Conservation (phyloP, 2,888 invertebrate species). For the Lasioglossum malachurum region DNA sequence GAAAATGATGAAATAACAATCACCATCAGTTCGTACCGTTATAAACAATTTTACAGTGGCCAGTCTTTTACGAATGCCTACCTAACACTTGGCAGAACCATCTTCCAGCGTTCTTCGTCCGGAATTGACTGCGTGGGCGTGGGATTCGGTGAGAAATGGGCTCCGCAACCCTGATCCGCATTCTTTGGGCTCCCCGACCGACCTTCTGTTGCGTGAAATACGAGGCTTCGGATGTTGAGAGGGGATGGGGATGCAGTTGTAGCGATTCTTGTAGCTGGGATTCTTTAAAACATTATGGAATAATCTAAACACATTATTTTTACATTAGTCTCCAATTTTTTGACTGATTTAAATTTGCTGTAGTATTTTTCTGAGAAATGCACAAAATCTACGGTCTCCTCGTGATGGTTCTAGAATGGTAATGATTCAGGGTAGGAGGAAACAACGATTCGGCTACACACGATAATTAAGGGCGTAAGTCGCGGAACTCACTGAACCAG, state of each 20-base stretch:
- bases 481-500: slow-evolving; percentile 4
- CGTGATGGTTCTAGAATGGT: not conserved
- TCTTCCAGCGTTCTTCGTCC: not conserved
- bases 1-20: too few relatives aligned
- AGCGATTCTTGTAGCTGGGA: not conserved
- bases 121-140: not conserved
- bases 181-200: not conserved
- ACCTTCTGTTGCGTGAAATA: slow-evolving; percentile 11
- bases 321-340: too few relatives aligned
- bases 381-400: too few relatives aligned
- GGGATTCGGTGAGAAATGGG: slow-evolving; percentile 10
- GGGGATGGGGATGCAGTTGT: not conserved
- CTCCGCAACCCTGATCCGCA: slow-evolving; percentile 15
- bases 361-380: too few relatives aligned
- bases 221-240: not conserved
- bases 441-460: not conserved
- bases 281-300: too few relatives aligned
- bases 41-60: not conserved
- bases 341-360: not conserved
- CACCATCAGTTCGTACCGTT: not conserved
- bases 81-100: not conserved
- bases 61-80: not conserved
- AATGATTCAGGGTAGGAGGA: not conserved
- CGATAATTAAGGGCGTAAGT: slow-evolving; percentile 5
- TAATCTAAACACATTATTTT: too few relatives aligned